Evolutionary conservation across 2,113 vertebrate genomes (phyloP), one percentile per base, ranked within the genome.

Genomic region (Butastur rufipennis): DNA sequence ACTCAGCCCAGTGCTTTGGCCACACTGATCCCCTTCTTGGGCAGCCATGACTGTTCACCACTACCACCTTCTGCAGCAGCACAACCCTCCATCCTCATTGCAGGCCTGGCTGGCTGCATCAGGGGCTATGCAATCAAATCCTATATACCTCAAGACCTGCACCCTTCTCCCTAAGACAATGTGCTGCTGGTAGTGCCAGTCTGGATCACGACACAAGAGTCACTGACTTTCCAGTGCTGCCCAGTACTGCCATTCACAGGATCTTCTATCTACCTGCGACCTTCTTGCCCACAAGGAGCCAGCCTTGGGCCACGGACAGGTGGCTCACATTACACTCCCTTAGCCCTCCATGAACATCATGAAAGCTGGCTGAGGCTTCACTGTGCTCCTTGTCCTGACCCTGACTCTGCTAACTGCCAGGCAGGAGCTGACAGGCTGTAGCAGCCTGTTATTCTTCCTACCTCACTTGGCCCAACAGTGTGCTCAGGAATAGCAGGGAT

Each of bases 181-280:
- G 7, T n/a, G 43, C 32, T 90, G 55, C 81, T 87, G 42, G 22
- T 31, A 90, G 66, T 26, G 61, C 17, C 78, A 79, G 43, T 29
- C 26, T 79, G 47, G 56, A 84, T 42, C 47, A 40, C 0, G 4
- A 81, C 65, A 81, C 0, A 0, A 52, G 20, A 66, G 38, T 47
- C 38, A 16, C 18, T 47, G 32, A 67, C 40, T 31, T 81, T 6
- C 34, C 70, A 47, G 27, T 18, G 17, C 34, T 88, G 19, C 19
- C 34, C 62, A 77, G 11, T 53, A 34, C 19, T 79, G 66, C 9
- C 25, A 59, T 32, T 82, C 45, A n/a, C 34, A 47, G 45, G 1
- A 86, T 50, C 27, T 67, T 83, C 36, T 68, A 40, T 32, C 43
- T 45, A 40, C 31, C 59, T 70, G 42, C 50, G 72, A 48, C 12